Base-by-base conservation (phyloP, 1,140 invertebrate species). In the Cydia fagiglandana region DNA sequence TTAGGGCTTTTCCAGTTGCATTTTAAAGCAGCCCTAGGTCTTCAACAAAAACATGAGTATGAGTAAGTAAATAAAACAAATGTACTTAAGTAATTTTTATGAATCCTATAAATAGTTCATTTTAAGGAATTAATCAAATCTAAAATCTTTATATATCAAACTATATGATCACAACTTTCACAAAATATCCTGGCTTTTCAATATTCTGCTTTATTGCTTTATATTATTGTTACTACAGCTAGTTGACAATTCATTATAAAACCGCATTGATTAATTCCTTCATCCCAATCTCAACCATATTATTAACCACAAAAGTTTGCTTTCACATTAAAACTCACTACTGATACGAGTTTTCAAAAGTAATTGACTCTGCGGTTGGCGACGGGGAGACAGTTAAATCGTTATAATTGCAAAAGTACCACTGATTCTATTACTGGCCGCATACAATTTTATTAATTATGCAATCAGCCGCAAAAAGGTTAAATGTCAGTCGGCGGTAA, bases 381-480 rank as follows among this genome's bases (percentile, higher is more conserved):
- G 17, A 61, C 56, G 56, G 9, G 20, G 56, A 61, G 56, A 20
- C 56, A 61, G 24, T 61, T 61, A 61, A 61, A 24, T 61, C 56
- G 17, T 61, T 61, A 61, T 61, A 61, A 61, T 61, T 61, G 20
- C 56, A 24, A 61, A 24, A 61, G 56, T 61, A 61, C 56, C 56
- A 61, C 56, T 61, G 56, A 61, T 61, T 61, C 56, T 61, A 61
- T 61, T 61, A 61, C 56, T n/a, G 20, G 56, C 56, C 56, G 56
- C 56, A 61, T 61, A 12, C 20, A 61, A 61, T 61, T 61, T 61
- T 2, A 61, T 61, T 61, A 61, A 61, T 61, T 61, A 61, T 61
- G 56, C 56, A 61, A 61, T n/a, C 7, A 2, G 0, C 56, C 56
- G 56, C 56, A 61, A 61, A 61, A 61, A 24, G 56, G 56, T 61